Evolutionary conservation across 1,140 invertebrate genomes (phyloP).

Genomic region (Ruditapes philippinarum): DNA sequence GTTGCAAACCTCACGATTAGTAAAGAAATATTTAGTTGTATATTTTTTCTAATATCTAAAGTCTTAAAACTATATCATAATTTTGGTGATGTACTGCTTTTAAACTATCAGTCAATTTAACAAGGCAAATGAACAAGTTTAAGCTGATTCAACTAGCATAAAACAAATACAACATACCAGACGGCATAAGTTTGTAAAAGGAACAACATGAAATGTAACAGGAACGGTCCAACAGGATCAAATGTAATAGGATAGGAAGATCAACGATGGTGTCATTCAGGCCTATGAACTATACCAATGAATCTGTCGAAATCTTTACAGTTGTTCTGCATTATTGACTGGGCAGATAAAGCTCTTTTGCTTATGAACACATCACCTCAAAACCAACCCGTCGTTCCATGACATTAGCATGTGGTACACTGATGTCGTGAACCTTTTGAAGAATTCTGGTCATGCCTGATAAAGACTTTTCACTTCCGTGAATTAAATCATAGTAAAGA

Average conservation of each 20-base stretch:
- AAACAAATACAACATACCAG: too few relatives aligned
- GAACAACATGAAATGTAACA: too few relatives aligned
- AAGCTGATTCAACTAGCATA: too few relatives aligned
- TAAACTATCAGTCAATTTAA: too few relatives aligned
- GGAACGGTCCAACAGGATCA: neutral
- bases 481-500: conserved; percentile 54
- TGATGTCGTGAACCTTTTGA: conserved; percentile 45
- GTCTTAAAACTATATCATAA: too few relatives aligned
- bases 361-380: conserved; percentile 68
- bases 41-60: too few relatives aligned
- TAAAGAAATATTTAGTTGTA: too few relatives aligned
- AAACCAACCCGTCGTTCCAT: conserved; percentile 48
- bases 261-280: conserved; percentile 54
- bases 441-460: conserved; percentile 60
- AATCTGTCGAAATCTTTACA: neutral
- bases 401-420: conserved; percentile 19
- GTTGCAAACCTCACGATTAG: too few relatives aligned
- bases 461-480: conserved; percentile 57
- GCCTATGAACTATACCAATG: conserved; percentile 46
- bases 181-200: too few relatives aligned
- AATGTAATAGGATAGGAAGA: conserved; percentile 29
- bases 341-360: conserved; percentile 56
- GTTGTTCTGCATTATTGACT: conserved; percentile 57
- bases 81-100: too few relatives aligned
- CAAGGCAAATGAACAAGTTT: too few relatives aligned